These are phyloP conservation scores for Nemotelus pantherinus DNA, from an alignment of 2,888 invertebrate species.

Conservation along the genomic window DNA sequence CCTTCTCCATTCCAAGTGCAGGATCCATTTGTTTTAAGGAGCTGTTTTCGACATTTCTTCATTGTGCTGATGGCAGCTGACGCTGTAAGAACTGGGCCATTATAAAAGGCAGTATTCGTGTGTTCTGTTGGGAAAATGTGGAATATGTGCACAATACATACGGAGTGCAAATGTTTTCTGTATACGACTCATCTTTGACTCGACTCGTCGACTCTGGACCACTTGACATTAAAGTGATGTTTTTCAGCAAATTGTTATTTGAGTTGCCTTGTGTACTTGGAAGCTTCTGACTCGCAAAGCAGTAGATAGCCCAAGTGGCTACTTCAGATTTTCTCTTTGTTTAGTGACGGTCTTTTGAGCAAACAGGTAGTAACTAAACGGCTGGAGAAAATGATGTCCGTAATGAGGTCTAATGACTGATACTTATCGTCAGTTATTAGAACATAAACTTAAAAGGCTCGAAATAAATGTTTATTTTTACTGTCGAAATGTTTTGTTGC, in stretches of 20 bases:
- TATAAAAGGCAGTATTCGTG: too few relatives aligned
- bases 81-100: too few relatives aligned
- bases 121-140: background rate
- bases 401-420: too few relatives aligned
- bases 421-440: too few relatives aligned
- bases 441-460: too few relatives aligned
- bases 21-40: background rate
- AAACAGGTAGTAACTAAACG: slow-evolving; percentile 1
- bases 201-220: slow-evolving; percentile 7
- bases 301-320: slow-evolving; percentile 9
- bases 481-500: too few relatives aligned
- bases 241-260: slow-evolving; percentile 33
- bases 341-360: background rate
- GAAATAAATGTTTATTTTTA: too few relatives aligned
- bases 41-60: slow-evolving; percentile 1
- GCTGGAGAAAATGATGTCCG: too few relatives aligned
- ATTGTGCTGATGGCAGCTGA: background rate
- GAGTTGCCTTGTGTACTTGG: slow-evolving; percentile 10
- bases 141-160: background rate
- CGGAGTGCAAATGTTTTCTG: background rate
- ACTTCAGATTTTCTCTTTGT: background rate
- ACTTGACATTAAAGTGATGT: slow-evolving; percentile 33
- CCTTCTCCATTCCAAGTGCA: background rate
- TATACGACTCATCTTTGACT: background rate
- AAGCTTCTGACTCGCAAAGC: background rate